Conservation (phyloP, 2,888 invertebrate species). For the Protophormia terraenovae region DNA sequence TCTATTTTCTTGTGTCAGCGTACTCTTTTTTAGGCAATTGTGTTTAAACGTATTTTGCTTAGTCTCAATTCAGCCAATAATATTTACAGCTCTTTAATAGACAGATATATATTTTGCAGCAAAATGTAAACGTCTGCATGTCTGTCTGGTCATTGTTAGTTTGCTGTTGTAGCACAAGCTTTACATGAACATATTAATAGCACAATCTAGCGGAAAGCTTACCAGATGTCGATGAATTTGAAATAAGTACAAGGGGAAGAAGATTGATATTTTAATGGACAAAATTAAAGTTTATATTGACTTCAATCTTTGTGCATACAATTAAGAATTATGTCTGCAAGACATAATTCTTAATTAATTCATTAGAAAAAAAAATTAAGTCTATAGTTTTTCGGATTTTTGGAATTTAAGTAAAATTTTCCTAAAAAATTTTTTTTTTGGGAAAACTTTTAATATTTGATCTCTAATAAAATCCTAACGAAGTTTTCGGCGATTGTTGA, state of each 20-base stretch:
- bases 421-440: too few relatives aligned
- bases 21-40: neutral
- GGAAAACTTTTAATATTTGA: too few relatives aligned
- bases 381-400: too few relatives aligned
- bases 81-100: constrained; percentile 28
- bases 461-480: too few relatives aligned
- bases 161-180: neutral
- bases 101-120: constrained; percentile 34
- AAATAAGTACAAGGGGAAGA: neutral
- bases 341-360: too few relatives aligned
- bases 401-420: too few relatives aligned
- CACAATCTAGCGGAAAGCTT: neutral
- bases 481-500: too few relatives aligned
- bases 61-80: constrained; percentile 3
- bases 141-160: neutral
- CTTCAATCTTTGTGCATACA: too few relatives aligned
- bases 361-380: too few relatives aligned
- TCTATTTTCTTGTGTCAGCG: constrained; percentile 9
- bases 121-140: neutral
- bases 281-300: too few relatives aligned
- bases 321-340: too few relatives aligned
- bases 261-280: neutral
- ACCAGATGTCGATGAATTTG: neutral
- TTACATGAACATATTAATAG: constrained; percentile 1
- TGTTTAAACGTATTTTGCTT: neutral